Base-by-base conservation (phyloP, 2,113 vertebrate species). In the Eudyptes chrysolophus region DNA sequence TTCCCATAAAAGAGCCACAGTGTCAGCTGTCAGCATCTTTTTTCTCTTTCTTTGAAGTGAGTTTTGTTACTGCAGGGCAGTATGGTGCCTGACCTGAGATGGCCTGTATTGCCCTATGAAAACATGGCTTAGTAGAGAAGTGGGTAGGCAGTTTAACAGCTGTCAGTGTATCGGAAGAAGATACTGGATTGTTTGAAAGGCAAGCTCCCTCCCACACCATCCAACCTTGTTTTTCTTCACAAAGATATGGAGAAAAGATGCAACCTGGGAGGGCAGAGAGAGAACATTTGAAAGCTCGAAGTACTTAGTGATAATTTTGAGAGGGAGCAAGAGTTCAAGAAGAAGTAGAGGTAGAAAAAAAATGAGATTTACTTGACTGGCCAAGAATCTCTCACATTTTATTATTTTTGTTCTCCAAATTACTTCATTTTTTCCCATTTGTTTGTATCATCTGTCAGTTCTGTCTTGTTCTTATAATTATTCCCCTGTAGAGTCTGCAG, bases 1-100 rank as follows among this genome's bases (percentile, higher is more conserved):
- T 85, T 64, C 81, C 66, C 18, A 60, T 58, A 77, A 62, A 90
- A 90, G 12, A 90, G n/a, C 21, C 42, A 54, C 71, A 57, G 36
- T 80, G 60, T 72, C 62, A 77, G 32, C 64, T 82, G 75, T 61
- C 76, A 75, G 94, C 58, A 38, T 84, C 44, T 25, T 55, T 97
- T 76, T 94, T 79, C 64, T 84, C 36, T 64, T 70, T 51, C 89
- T 94, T 86, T 95, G 69, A 94, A 92, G 65, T 25, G 34, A 90
- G 54, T 91, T 91, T 89, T 94, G 84, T 65, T 69, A 94, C 77
- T 93, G 65, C 62, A 83, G 83, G 90, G 70, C 87, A 84, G 76
- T 94, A 44, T 95, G 92, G 87, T 93, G 85, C 90, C 90, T 97
- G 95, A 95, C 86, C 92, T 64, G 42, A 75, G 76, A 68, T 64